Evolutionary conservation across 2,797 vertebrate genomes (phyloP).

Genomic region (Squalus acanthias): DNA sequence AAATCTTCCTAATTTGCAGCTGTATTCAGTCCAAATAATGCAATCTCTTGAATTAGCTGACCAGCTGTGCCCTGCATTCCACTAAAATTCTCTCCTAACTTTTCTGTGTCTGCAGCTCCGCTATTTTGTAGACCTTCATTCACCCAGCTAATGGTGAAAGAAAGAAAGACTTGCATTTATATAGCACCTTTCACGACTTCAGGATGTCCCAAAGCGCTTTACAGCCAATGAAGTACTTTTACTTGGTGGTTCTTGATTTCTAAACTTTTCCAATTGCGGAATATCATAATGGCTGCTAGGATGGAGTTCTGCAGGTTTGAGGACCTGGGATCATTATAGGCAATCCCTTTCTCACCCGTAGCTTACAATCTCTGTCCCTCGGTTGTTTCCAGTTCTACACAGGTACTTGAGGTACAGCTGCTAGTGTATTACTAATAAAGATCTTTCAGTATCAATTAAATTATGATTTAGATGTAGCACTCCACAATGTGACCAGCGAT

Average conservation of each 20-base stretch:
- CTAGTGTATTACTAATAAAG: not conserved
- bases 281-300: not conserved
- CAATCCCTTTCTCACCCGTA: not conserved
- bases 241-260: not conserved
- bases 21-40: not conserved
- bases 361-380: not conserved
- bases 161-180: not conserved
- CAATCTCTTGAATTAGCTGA: not conserved
- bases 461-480: not conserved
- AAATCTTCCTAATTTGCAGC: not conserved
- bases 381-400: not conserved
- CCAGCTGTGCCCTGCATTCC: not conserved
- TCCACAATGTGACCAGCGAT: not conserved
- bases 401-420: not conserved
- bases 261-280: not conserved
- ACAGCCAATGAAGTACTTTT: not conserved
- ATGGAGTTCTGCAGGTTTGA: not conserved
- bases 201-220: not conserved
- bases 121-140: not conserved
- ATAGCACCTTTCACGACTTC: not conserved
- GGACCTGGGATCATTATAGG: not conserved
- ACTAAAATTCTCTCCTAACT: not conserved
- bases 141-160: not conserved
- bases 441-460: not conserved
- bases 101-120: not conserved